Conservation (phyloP, 2,888 invertebrate species). For the Lymantria monacha region DNA sequence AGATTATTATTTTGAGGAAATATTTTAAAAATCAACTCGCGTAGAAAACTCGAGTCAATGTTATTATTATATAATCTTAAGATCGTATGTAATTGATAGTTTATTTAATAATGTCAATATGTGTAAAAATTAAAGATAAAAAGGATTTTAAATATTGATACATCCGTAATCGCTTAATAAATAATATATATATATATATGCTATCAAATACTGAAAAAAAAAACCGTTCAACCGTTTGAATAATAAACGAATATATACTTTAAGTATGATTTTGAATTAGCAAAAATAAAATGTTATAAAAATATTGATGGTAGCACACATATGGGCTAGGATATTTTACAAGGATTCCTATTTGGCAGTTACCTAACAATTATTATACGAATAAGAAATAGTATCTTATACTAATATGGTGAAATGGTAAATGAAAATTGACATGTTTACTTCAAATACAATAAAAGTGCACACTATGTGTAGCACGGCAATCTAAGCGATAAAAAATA, state of each 20-base stretch:
- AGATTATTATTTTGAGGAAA: constrained; percentile 31
- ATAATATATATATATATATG: no score
- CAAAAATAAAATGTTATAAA: constrained; percentile 12
- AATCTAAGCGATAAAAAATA: neutral
- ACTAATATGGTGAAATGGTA: constrained; percentile 43
- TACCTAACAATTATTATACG: constrained; percentile 64
- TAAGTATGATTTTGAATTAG: constrained; percentile 4
- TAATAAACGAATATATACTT: neutral
- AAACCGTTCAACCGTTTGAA: no score
- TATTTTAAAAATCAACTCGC: constrained; percentile 30
- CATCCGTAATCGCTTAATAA: no score
- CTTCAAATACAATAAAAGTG: constrained; percentile 10
- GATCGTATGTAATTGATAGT: neutral
- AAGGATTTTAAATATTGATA: constrained; percentile 2
- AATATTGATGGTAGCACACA: constrained; percentile 48
- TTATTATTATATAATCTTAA: constrained; percentile 27
- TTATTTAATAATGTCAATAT: no score
- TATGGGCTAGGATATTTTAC: constrained; percentile 71
- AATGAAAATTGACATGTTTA: constrained; percentile 65
- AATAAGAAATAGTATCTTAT: constrained; percentile 44
- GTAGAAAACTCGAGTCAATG: constrained; percentile 30
- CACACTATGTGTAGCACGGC: constrained; percentile 10
- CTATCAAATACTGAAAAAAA: no score
- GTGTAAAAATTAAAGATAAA: no score
- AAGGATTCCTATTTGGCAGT: constrained; percentile 78